Evolutionary conservation across 2,113 vertebrate genomes (phyloP), one percentile per base, ranked within the genome.

Genomic region (Limanda limanda): DNA sequence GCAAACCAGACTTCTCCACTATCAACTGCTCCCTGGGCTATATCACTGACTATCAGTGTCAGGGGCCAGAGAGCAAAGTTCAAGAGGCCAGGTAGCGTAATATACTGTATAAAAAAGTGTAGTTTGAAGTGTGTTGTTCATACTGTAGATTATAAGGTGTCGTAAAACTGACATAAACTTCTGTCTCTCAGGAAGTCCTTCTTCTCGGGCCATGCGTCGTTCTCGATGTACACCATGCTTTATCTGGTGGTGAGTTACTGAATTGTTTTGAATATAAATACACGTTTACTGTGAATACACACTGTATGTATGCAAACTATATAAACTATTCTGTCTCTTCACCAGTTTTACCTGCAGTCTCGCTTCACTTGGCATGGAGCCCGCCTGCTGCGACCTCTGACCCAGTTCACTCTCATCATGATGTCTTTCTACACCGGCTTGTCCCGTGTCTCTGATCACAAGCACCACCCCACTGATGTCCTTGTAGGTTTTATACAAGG

Each of bases 381-480:
- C 31, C 96, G 97, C 4, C 94, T 98, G 81, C 94, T 99, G 8
- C 96, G 98, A 54, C 98, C 98, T 1, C 94, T 99, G 68, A 95
- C 97, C 31, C 98, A 99, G 92, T 99, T 99, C 94, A 97, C 97
- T n/a, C 94, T 99, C 74, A 86, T 99, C 87, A 98, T 99, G 97
- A 98, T 98, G 96, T 96, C 98, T 0, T 97, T 99, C 86, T 99
- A 98, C 95, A 98, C 97, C 0, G 98, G 98, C 71, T 83, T 99
- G 89, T 98, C 97, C 59, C 96, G 98, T 0, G 95, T 99, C 1
- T 97, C 97, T 0, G 97, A 99, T 88, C 96, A 99, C 92, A 97
- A 97, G 91, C 97, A 99, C 86, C 98, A 99, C 87, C 97, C 97
- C 61, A 92, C 95, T 0, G 98, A 99, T 0, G 97, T 99, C 54